Evolutionary conservation across 2,797 vertebrate genomes (phyloP), one percentile per base, ranked within the genome.

Genomic region (Phrynocephalus vlangalii): DNA sequence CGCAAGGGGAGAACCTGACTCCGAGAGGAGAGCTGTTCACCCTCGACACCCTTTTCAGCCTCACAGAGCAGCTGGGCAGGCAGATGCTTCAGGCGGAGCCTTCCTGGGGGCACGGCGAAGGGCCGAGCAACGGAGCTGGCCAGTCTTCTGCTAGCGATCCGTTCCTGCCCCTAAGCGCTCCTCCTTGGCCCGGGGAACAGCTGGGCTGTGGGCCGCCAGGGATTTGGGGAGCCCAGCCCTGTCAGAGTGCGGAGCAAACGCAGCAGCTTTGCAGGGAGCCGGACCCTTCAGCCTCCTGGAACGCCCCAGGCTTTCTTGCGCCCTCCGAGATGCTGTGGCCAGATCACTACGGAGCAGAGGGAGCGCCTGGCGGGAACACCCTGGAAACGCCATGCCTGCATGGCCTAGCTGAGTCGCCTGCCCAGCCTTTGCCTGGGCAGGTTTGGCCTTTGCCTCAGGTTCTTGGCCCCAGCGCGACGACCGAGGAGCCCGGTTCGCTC

Each of bases 311-410:
- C 5, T 44, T 60, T 24, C 60, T 80, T n/a, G 13, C 56, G 33
- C 7, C 68, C 75, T 75, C 76, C 18, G 56, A 26, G 20, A 9
- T 48, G 18, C 60, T 26, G 15, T 30, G 20, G 30, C 81, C 88
- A 38, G 38, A 50, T 22, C 77, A 70, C 2, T 3, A 26, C 3
- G 28, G 63, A 56, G 3, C 28, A 13, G 20, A 79, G 24, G 84
- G 28, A 20, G 71, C 87, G 2, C 87, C 86, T 63, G 91, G 91
- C 75, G 90, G 72, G 38, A 67, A 24, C 1, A 0, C 56, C 16
- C 48, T 75, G 1, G 71, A 28, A 11, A 11, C n/a, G 7, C 16
- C 50, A 0, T 44, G 28, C 15, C 48, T 30, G 16, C 22, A 73
- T n/a, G 30, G 13, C 66, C 33, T 76, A 68, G 24, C 11, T 8